Conservation (phyloP, 2,888 invertebrate genomes). For the Fabriciana adippe region DNA sequence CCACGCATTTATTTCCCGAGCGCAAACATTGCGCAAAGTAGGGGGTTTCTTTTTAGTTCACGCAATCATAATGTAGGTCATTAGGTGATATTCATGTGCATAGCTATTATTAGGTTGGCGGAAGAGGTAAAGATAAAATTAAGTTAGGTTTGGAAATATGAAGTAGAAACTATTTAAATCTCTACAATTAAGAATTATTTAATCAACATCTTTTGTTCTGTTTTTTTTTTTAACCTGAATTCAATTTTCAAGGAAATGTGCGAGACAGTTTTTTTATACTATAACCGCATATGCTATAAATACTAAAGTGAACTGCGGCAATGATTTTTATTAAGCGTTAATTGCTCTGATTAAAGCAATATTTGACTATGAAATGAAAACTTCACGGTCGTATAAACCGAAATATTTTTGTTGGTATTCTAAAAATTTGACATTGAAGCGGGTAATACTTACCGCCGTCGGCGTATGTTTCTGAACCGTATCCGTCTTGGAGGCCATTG, state of each 20-base stretch:
- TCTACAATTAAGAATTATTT: not conserved
- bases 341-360: constrained; percentile 33
- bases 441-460: constrained; percentile 93
- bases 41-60: constrained; percentile 60
- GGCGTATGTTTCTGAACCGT: constrained; percentile 99
- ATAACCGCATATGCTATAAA: constrained; percentile 23
- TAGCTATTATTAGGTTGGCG: constrained; percentile 40
- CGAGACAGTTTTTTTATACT: not conserved
- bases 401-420: constrained; percentile 67
- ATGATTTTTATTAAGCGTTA: constrained; percentile 15
- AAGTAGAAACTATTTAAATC: constrained; percentile 18
- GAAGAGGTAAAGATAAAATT: constrained; percentile 37
- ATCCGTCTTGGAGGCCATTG: constrained; percentile 98
- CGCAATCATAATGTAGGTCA: constrained; percentile 62
- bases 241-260: not conserved
- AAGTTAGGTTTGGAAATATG: constrained; percentile 36
- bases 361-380: constrained; percentile 49
- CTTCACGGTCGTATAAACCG: constrained; percentile 66
- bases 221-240: too few species aligned
- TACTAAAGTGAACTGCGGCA: constrained; percentile 6
- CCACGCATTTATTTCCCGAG: constrained; percentile 46
- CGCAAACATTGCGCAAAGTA: constrained; percentile 56
- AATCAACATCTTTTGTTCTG: too few species aligned
- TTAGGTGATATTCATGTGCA: constrained; percentile 49
- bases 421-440: constrained; percentile 61